A percentile compares a stretch with the other conserved stretches of the same genome.
Conservation (phyloP, 2,888 invertebrate species). For the Eulithis prunata region DNA sequence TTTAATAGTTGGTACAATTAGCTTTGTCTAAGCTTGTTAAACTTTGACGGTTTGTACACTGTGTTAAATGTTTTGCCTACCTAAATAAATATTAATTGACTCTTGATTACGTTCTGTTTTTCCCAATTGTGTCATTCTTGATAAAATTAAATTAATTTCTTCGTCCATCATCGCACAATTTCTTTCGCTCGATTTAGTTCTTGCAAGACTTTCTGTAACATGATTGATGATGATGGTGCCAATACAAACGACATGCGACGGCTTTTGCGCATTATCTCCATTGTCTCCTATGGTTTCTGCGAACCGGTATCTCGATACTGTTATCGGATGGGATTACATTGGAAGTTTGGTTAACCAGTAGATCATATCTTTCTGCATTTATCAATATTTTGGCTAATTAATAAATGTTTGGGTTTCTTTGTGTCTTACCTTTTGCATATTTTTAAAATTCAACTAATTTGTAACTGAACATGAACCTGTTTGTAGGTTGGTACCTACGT, state of each 20-base stretch:
- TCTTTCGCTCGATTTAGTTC: slow-evolving; percentile 21
- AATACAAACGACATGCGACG: slow-evolving; percentile 37
- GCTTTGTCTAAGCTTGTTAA: neutral
- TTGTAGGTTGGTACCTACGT: too few relatives aligned
- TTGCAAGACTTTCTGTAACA: slow-evolving; percentile 35
- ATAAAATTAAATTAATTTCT: too few relatives aligned
- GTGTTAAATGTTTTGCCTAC: too few relatives aligned
- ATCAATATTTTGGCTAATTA: too few relatives aligned
- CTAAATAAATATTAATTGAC: too few relatives aligned
- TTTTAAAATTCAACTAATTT: too few relatives aligned
- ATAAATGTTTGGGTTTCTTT: too few relatives aligned
- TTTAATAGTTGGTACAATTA: neutral
- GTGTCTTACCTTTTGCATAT: too few relatives aligned
- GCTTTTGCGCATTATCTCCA: slow-evolving; percentile 55
- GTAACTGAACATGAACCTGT: too few relatives aligned
- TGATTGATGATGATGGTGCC: slow-evolving; percentile 49
- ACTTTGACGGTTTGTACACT: too few relatives aligned
- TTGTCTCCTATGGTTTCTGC: slow-evolving; percentile 45
- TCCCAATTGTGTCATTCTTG: too few relatives aligned
- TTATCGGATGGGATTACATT: slow-evolving; percentile 40
- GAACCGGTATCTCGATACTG: slow-evolving; percentile 53
- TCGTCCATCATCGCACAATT: neutral
- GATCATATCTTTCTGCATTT: slow-evolving; percentile 11
- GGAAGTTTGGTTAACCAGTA: slow-evolving; percentile 30
- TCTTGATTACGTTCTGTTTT: too few relatives aligned